phyloP scores from a whole-genome alignment of 2,888 invertebrate genomes.

The Syrphus vitripennis region DNA sequence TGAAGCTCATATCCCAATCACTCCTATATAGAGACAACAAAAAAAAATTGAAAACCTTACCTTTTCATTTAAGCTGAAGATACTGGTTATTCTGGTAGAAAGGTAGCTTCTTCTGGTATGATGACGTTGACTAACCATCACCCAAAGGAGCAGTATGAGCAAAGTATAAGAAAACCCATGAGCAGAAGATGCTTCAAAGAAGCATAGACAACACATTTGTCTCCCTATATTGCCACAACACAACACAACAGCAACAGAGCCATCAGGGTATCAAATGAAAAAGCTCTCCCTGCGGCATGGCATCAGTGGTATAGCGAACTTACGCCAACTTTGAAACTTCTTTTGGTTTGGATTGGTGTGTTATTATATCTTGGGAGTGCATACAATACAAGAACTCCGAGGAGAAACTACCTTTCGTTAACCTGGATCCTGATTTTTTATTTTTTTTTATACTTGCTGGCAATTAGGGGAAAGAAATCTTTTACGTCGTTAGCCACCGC shows the following conservation, averaged over 20 bases:
- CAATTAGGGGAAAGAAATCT: slow-evolving; percentile 59
- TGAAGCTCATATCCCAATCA: background rate
- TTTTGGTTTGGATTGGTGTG: slow-evolving; percentile 21
- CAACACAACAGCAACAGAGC: slow-evolving; percentile 6
- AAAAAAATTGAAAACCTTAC: background rate
- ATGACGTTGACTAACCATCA: slow-evolving; percentile 1
- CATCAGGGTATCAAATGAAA: slow-evolving; percentile 36
- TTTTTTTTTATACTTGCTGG: slow-evolving; percentile 13
- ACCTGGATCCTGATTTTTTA: slow-evolving; percentile 45
- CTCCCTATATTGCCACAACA: slow-evolving; percentile 26
- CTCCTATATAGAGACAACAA: background rate
- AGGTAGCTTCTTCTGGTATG: background rate
- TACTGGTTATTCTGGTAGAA: background rate
- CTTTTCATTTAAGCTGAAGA: background rate
- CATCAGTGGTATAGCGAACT: slow-evolving; percentile 8
- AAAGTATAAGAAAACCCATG: slow-evolving; percentile 18
- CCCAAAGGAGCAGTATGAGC: slow-evolving; percentile 36
- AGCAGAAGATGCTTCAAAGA: slow-evolving; percentile 49
- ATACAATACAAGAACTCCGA: background rate
- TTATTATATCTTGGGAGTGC: slow-evolving; percentile 20
- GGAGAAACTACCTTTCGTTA: slow-evolving; percentile 39
- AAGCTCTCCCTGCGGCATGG: slow-evolving; percentile 36
- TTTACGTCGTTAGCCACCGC: slow-evolving; percentile 65
- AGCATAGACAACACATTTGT: slow-evolving; percentile 25
- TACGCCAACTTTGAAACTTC: slow-evolving; percentile 39